Percentiles rank a stretch among this genome's conserved stretches.
Evolutionary conservation across 2,113 vertebrate species (phyloP).

Genomic region (Eleginops maclovinus): DNA sequence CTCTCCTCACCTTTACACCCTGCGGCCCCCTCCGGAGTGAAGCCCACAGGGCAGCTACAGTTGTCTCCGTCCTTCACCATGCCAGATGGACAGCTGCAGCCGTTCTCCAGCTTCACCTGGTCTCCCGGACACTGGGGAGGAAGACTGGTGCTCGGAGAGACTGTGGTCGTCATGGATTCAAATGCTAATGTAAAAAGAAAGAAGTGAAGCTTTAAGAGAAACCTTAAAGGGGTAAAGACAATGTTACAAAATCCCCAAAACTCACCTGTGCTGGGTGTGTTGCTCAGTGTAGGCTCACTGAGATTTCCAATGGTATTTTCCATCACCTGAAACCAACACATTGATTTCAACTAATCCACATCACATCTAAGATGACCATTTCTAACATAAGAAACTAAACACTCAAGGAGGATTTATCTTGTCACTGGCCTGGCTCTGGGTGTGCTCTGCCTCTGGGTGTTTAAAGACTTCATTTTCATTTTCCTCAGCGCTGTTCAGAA

Average conservation of each 20-base stretch:
- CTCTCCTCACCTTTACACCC: constrained; percentile 71
- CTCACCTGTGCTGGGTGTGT: constrained; percentile 9
- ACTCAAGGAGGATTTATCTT: not conserved
- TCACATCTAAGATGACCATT: not conserved
- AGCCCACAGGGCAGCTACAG: constrained; percentile 74
- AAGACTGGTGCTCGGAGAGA: constrained; percentile 16
- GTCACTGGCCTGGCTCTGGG: constrained; percentile 58
- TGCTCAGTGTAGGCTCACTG: constrained; percentile 25
- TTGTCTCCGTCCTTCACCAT: constrained; percentile 51
- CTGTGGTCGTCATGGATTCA: constrained; percentile 8
- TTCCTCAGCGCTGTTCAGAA: constrained; percentile 49
- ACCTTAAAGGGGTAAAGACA: not conserved
- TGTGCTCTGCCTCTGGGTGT: constrained; percentile 29
- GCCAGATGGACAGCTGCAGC: constrained; percentile 67
- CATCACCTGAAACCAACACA: constrained; percentile 22
- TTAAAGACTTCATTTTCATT: constrained; percentile 70
- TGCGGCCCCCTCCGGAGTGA: constrained; percentile 36
- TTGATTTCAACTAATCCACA: not conserved
- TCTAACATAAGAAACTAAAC: not conserved
- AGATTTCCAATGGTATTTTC: constrained; percentile 63
- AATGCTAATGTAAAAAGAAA: constrained; percentile 19
- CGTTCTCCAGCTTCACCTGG: constrained; percentile 50
- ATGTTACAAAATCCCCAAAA: constrained; percentile 3
- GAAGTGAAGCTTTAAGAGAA: not conserved
- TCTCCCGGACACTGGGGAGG: constrained; percentile 57